phyloP scores from a whole-genome alignment of 2,888 invertebrate genomes.

The Epinotia bilunana region DNA sequence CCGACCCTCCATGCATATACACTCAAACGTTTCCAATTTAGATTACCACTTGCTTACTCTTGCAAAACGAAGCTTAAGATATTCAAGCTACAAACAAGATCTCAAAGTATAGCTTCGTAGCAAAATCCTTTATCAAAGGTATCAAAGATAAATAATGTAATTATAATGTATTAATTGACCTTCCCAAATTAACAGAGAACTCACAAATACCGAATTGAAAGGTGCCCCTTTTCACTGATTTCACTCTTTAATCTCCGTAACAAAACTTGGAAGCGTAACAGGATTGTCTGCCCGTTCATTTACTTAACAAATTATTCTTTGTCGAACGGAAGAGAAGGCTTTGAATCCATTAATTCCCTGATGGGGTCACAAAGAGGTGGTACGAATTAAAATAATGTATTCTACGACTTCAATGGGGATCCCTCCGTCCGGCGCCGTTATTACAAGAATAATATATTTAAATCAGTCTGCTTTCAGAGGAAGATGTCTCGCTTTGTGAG shows the following conservation, averaged over 20 bases:
- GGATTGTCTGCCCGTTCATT: constrained; percentile 83
- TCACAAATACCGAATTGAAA: constrained; percentile 76
- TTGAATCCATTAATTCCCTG: constrained; percentile 83
- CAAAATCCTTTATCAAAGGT: constrained; percentile 53
- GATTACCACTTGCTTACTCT: constrained; percentile 68
- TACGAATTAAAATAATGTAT: constrained; percentile 84
- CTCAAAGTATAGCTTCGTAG: constrained; percentile 46
- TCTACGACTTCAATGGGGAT: constrained; percentile 81
- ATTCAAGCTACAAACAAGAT: constrained; percentile 27
- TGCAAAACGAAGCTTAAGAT: constrained; percentile 33
- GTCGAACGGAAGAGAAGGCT: constrained; percentile 83
- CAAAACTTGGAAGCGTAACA: constrained; percentile 80
- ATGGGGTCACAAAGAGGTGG: constrained; percentile 84
- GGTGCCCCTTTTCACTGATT: constrained; percentile 73
- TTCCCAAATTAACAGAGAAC: constrained; percentile 79
- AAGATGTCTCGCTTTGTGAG: constrained; percentile 80
- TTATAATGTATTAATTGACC: constrained; percentile 77
- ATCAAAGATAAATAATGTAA: constrained; percentile 75
- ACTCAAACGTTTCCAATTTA: constrained; percentile 79
- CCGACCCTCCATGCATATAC: constrained; percentile 62
- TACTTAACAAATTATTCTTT: constrained; percentile 85
- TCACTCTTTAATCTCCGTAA: constrained; percentile 83
- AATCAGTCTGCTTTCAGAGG: constrained; percentile 82
- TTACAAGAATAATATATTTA: constrained; percentile 84
- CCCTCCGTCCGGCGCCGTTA: constrained; percentile 81